Conservation (phyloP, 2,797 vertebrate genomes). For the Gouania willdenowi region DNA sequence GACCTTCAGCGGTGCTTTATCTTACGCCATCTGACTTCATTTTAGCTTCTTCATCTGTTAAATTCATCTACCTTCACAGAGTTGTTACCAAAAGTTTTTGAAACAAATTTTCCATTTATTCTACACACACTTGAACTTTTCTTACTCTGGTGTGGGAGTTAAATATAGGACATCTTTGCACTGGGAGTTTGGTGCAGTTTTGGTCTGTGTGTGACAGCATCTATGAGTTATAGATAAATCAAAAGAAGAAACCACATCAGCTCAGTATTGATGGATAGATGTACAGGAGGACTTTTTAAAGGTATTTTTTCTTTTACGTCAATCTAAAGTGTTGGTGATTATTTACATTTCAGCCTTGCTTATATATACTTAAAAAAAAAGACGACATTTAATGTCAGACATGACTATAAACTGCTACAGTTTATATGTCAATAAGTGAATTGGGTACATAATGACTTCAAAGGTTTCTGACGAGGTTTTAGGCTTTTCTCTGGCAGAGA, state of each 20-base stretch:
- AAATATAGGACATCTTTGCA: constrained; percentile 51
- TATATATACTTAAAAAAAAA: too few relatives aligned
- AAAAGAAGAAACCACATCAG: constrained; percentile 34
- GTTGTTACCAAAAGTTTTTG: neutral
- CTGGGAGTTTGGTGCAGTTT: constrained; percentile 30
- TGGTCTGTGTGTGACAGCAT: constrained; percentile 35
- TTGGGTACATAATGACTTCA: neutral
- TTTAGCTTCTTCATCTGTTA: constrained; percentile 24
- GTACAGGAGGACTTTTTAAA: too few relatives aligned
- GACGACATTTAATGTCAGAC: too few relatives aligned
- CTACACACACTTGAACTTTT: constrained; percentile 5
- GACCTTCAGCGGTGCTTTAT: constrained; percentile 56
- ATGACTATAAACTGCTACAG: too few relatives aligned
- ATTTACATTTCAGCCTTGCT: too few relatives aligned
- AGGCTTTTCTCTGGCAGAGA: neutral
- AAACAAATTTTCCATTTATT: constrained; percentile 13
- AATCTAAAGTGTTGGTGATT: too few relatives aligned
- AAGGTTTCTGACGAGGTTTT: neutral
- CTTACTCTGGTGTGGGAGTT: constrained; percentile 8
- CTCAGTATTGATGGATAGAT: constrained; percentile 38
- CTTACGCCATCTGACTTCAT: too few relatives aligned
- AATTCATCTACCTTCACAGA: constrained; percentile 21
- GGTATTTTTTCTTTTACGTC: too few relatives aligned
- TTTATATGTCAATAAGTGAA: neutral
- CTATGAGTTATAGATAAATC: constrained; percentile 51